Base-by-base conservation (phyloP, 2,113 vertebrate genomes). In the Eptatretus burgeri region DNA sequence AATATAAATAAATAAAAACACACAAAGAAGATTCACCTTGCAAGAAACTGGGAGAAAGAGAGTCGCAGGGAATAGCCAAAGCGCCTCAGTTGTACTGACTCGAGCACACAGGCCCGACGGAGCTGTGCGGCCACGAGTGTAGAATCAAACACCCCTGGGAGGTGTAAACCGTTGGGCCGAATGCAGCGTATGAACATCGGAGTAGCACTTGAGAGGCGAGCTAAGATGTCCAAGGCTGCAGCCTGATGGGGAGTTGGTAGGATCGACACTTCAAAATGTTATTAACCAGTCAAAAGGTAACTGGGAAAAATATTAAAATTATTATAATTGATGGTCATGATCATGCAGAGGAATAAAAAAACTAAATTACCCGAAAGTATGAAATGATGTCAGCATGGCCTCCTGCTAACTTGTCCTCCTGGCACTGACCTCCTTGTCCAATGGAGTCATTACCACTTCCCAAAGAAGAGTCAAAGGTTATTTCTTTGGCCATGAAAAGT, bases 401-500 rank as follows among this genome's bases (percentile, higher is more conserved):
- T 41, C 27, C 27, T 41, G 27, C 27, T 41, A 41, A 41, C 27
- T 41, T 41, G 27, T 41, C 27, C 27, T 41, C 27, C 27, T 41
- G 27, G 7, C 27, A 41, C 27, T 41, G 27, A 41, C 27, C 27
- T 41, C 7, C 27, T 41, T 41, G 27, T 41, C 27, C 27, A 3
- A 41, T 41, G 27, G 27, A 41, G 27, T 41, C 27, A 41, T 41
- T 41, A 41, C 27, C 27, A 41, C 3, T 41, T 41, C 27, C 27
- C 27, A 41, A 41, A 41, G 27, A 41, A 41, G 27, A 41, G 27
- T 41, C 27, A 41, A 41, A 41, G 27, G 27, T 41, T 41, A 41
- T 87, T 76, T 86, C 70, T 71, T 88, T 93, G 67, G 80, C 79
- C 75, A 82, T 83, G 75, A 95, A 95, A 74, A 93, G 74, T 50